phyloP scores from a whole-genome alignment of 1,140 invertebrate species.

The Halesus radiatus region DNA sequence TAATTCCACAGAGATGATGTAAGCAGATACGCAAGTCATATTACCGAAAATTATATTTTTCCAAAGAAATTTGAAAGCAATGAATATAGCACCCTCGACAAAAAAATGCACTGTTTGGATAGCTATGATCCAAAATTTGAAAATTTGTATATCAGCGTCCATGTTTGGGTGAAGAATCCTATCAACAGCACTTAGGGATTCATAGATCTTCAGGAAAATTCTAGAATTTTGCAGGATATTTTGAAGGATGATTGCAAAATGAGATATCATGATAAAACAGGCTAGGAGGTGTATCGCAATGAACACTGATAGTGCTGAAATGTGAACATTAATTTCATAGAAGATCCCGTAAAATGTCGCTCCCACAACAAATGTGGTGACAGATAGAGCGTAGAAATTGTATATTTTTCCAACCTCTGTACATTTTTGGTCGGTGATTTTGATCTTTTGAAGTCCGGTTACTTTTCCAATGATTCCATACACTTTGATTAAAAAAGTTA shows the following conservation, averaged over 20 bases:
- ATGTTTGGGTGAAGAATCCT: not conserved
- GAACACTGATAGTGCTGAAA: not conserved
- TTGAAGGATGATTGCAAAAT: not conserved
- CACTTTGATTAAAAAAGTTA: not conserved
- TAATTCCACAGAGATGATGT: not conserved
- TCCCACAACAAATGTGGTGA: not conserved
- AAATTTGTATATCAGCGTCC: not conserved
- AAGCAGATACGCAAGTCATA: not conserved
- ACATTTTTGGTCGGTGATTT: not conserved
- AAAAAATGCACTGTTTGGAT: not conserved
- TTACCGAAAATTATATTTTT: not conserved
- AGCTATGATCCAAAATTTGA: conserved; percentile 6
- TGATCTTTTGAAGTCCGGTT: conserved; percentile 24
- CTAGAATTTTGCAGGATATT: not conserved
- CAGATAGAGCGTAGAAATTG: not conserved
- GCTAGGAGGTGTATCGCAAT: not conserved
- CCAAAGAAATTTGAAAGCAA: not conserved
- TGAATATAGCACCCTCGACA: not conserved
- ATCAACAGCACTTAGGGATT: not conserved
- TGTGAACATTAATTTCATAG: not conserved
- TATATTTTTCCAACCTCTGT: not conserved
- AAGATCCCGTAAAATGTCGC: not conserved
- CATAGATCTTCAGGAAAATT: not conserved
- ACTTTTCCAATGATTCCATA: conserved; percentile 1
- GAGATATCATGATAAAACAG: not conserved